Conservation (phyloP, 2,888 invertebrate species). For the Eremobia ochroleuca region DNA sequence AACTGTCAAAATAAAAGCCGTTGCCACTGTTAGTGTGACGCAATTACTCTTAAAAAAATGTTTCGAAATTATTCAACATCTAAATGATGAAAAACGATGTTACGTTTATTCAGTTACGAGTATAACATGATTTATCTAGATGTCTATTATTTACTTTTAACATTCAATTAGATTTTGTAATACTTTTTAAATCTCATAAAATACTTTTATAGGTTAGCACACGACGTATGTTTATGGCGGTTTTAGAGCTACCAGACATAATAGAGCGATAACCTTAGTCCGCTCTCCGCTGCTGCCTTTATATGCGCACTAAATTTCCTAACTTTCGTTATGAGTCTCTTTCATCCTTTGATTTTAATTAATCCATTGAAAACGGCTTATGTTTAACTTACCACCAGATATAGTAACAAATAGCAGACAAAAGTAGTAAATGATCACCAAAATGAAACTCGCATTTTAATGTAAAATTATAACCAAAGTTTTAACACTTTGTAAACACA, state of each 20-base stretch:
- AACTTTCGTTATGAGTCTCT: conserved; percentile 44
- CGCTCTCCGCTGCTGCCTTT: conserved; percentile 45
- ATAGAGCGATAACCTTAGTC: conserved; percentile 53
- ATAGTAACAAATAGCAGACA: too few species aligned
- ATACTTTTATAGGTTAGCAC: conserved; percentile 42
- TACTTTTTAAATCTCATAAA: conserved; percentile 49
- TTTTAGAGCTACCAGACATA: conserved; percentile 56
- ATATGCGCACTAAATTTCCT: conserved; percentile 53
- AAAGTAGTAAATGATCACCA: too few species aligned
- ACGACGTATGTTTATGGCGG: conserved; percentile 55
- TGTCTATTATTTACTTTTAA: background rate
- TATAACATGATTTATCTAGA: background rate
- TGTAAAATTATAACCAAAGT: too few species aligned
- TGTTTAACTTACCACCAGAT: too few species aligned
- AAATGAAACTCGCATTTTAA: too few species aligned
- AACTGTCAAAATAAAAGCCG: too few species aligned
- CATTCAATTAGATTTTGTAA: conserved; percentile 36
- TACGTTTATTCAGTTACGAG: background rate
- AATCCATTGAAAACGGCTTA: too few species aligned
- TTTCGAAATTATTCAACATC: background rate
- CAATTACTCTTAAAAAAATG: too few species aligned
- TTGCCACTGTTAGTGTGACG: too few species aligned
- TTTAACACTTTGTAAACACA: too few species aligned
- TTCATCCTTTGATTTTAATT: background rate
- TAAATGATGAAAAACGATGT: background rate